phyloP scores from a whole-genome alignment of 2,888 invertebrate genomes.

The Lapara coniferarum region DNA sequence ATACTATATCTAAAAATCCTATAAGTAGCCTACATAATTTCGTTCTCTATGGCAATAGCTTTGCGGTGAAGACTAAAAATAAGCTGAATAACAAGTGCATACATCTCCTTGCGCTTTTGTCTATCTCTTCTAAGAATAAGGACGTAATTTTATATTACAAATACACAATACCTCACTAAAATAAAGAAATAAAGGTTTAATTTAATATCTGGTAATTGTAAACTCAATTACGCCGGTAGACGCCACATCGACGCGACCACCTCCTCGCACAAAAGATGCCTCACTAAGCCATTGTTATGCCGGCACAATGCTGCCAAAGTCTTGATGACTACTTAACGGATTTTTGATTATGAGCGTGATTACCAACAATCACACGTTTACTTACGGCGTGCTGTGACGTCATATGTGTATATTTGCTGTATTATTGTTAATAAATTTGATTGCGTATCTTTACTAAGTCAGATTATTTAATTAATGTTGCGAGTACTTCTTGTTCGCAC shows the following conservation, averaged over 20 bases:
- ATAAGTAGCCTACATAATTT: too few species aligned
- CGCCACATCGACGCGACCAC: background rate
- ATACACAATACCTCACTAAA: background rate
- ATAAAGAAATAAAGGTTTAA: slow-evolving; percentile 1
- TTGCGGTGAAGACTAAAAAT: too few species aligned
- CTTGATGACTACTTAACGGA: slow-evolving; percentile 23
- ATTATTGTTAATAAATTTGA: too few species aligned
- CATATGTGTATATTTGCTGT: background rate
- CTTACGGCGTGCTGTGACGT: slow-evolving; percentile 14
- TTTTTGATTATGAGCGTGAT: slow-evolving; percentile 16
- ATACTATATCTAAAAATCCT: too few species aligned
- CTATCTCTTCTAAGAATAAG: background rate
- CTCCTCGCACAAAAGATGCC: slow-evolving; percentile 7
- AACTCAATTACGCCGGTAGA: slow-evolving; percentile 10
- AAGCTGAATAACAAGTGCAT: too few species aligned
- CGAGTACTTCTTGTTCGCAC: too few species aligned
- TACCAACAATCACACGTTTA: slow-evolving; percentile 18
- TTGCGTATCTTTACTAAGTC: too few species aligned
- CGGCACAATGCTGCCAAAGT: slow-evolving; percentile 10
- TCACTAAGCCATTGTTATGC: slow-evolving; percentile 14
- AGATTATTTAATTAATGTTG: background rate
- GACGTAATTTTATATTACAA: background rate
- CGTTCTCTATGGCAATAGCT: too few species aligned
- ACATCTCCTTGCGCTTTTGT: too few species aligned
- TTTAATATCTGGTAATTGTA: slow-evolving; percentile 13